Evolutionary conservation across 2,113 vertebrate species (phyloP).

Genomic region (Psilopsiagon aurifrons): DNA sequence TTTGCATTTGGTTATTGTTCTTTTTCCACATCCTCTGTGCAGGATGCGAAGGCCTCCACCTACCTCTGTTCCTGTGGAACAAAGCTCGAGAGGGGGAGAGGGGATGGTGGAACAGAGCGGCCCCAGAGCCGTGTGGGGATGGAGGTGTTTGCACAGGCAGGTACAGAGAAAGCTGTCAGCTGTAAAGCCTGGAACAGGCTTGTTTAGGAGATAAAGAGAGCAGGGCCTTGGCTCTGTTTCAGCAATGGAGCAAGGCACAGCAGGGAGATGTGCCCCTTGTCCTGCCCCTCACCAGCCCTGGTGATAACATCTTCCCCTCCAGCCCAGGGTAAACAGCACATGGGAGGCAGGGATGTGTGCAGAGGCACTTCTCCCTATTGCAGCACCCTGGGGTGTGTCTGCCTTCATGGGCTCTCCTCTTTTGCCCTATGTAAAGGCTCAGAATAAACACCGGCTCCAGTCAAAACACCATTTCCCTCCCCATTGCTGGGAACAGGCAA

Average conservation of each 20-base stretch:
- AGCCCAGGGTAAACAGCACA: background rate
- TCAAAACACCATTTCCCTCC: background rate
- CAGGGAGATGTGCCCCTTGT: background rate
- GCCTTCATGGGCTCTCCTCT: background rate
- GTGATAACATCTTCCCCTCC: background rate
- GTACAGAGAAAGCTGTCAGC: background rate
- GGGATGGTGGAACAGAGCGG: background rate
- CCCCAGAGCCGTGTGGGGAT: background rate
- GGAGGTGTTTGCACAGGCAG: background rate
- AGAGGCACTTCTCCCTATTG: background rate
- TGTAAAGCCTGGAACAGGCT: background rate
- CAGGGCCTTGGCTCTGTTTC: background rate
- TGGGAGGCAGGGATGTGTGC: background rate
- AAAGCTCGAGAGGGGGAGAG: background rate
- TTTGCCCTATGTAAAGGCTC: background rate
- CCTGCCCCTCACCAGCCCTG: background rate
- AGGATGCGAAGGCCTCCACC: background rate
- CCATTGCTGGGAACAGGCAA: background rate
- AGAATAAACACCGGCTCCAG: background rate
- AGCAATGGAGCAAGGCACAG: background rate
- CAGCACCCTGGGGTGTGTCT: background rate
- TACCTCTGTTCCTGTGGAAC: background rate
- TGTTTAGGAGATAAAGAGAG: background rate
- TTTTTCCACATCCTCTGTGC: conserved; percentile 14
- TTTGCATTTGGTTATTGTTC: background rate